phyloP scores from a whole-genome alignment of 2,797 vertebrate genomes.

The Sciurus carolinensis region DNA sequence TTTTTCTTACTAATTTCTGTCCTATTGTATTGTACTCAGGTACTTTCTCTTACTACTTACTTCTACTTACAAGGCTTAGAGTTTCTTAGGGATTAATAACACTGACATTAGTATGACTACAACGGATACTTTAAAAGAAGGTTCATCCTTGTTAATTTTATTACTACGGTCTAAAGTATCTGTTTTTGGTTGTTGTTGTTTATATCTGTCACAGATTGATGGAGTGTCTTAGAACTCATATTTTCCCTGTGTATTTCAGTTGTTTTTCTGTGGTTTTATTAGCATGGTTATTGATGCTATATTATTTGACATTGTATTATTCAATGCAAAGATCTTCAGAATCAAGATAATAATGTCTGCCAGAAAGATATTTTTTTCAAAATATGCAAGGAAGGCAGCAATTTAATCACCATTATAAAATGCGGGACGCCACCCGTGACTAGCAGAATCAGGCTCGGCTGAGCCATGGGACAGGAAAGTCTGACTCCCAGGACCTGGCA shows the following conservation, averaged over 20 bases:
- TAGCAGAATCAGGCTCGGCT: too few species aligned
- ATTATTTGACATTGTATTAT: neutral
- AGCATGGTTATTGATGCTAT: neutral
- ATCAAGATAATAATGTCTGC: neutral
- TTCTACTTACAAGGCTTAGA: neutral
- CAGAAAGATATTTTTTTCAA: neutral
- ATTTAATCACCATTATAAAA: neutral
- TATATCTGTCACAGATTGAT: neutral
- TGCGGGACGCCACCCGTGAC: too few species aligned
- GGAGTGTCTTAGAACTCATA: neutral
- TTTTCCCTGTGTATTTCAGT: neutral
- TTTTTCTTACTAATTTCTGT: slow-evolving; percentile 7
- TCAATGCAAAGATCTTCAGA: neutral
- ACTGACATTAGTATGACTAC: neutral
- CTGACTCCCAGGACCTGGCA: too few species aligned
- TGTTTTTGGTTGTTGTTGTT: neutral
- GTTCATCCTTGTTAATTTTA: neutral
- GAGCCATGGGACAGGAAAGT: too few species aligned
- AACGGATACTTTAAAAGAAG: slow-evolving; percentile 29
- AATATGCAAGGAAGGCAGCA: neutral
- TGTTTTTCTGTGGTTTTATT: neutral
- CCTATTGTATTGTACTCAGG: neutral
- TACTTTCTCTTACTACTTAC: neutral
- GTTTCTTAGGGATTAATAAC: neutral
- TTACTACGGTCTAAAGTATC: neutral